phyloP scores from a whole-genome alignment of 2,888 invertebrate genomes.

The Thymelicus sylvestris region DNA sequence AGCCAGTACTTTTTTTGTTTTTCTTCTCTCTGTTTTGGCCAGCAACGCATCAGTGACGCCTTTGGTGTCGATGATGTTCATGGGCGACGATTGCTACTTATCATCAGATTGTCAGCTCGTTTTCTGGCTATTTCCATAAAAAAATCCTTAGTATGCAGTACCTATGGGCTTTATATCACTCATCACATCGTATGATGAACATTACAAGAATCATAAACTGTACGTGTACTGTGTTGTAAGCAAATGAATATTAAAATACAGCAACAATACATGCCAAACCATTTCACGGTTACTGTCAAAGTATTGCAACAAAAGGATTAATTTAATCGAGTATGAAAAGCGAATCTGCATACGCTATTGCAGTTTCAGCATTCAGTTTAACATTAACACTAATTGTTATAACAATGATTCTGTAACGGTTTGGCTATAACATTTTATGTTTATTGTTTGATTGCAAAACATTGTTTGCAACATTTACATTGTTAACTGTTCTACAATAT shows the following conservation, averaged over 20 bases:
- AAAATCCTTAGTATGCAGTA: too few species aligned
- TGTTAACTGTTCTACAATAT: constrained; percentile 10
- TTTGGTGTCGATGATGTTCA: too few species aligned
- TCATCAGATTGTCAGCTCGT: too few species aligned
- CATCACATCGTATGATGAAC: background rate
- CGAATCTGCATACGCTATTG: constrained; percentile 23
- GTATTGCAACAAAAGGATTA: constrained; percentile 21
- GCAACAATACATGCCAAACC: constrained; percentile 14
- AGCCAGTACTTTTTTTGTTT: too few species aligned
- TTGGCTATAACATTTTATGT: constrained; percentile 10
- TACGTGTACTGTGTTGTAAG: background rate
- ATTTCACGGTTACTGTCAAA: constrained; percentile 8
- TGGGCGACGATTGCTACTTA: too few species aligned
- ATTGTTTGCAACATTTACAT: constrained; percentile 2
- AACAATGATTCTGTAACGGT: constrained; percentile 17
- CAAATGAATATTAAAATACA: constrained; percentile 1
- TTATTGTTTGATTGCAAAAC: constrained; percentile 12
- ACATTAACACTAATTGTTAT: constrained; percentile 29
- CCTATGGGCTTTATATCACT: too few species aligned
- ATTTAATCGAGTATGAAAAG: constrained; percentile 21
- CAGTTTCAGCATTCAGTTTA: constrained; percentile 24
- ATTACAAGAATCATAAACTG: background rate
- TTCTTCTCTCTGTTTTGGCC: too few species aligned
- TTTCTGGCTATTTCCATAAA: too few species aligned
- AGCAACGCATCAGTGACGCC: too few species aligned